Percentiles rank a stretch among this genome's conserved stretches.
Conservation (phyloP, 2,888 invertebrate genomes). For the Brenthis ino region DNA sequence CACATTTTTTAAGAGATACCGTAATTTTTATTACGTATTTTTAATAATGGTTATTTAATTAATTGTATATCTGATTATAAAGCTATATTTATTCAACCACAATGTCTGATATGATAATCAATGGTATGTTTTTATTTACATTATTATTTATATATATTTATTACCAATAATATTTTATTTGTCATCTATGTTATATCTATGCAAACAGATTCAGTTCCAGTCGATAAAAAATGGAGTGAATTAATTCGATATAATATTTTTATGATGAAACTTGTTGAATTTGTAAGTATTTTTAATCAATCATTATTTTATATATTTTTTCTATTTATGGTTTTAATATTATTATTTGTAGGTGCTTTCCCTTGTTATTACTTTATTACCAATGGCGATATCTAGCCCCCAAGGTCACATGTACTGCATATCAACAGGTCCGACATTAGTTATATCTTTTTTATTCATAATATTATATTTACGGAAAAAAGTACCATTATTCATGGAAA, state of each 20-base stretch:
- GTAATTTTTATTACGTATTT: too few species aligned
- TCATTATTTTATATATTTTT: slow-evolving; percentile 26
- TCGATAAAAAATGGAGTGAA: slow-evolving; percentile 75
- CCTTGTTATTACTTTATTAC: slow-evolving; percentile 61
- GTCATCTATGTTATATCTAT: slow-evolving; percentile 7
- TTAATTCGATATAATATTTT: slow-evolving; percentile 75
- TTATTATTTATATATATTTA: background rate
- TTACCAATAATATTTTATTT: background rate
- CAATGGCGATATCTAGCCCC: slow-evolving; percentile 59
- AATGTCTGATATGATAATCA: slow-evolving; percentile 79
- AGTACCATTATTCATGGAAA: slow-evolving; percentile 76
- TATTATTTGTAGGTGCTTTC: slow-evolving; percentile 61
- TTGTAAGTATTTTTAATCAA: slow-evolving; percentile 61
- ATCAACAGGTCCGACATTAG: slow-evolving; percentile 70
- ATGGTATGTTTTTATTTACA: slow-evolving; percentile 53
- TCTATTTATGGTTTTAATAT: slow-evolving; percentile 30
- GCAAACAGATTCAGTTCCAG: slow-evolving; percentile 71
- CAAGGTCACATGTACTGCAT: slow-evolving; percentile 78
- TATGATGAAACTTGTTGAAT: slow-evolving; percentile 76
- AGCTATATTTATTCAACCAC: slow-evolving; percentile 1
- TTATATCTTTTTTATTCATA: slow-evolving; percentile 70
- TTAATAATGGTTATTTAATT: background rate
- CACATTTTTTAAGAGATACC: too few species aligned
- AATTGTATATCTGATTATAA: slow-evolving; percentile 11
- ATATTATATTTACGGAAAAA: slow-evolving; percentile 68